Conservation (phyloP, 2,888 invertebrate species). For the Himalopsyche japonica region DNA sequence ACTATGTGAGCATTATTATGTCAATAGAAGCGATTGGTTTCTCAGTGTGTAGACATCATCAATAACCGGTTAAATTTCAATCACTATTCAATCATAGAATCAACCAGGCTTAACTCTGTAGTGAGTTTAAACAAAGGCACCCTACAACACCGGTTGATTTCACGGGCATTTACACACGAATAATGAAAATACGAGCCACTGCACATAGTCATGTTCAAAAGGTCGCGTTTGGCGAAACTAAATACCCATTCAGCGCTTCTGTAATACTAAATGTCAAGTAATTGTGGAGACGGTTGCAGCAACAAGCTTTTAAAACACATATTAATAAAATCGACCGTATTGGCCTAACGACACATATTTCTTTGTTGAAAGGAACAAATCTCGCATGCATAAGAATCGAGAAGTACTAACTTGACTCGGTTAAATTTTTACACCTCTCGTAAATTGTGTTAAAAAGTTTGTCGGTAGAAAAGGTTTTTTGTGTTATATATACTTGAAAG, state of each 20-base stretch:
- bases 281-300: not conserved
- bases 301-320: not conserved
- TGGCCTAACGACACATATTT: not conserved
- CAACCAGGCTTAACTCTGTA: not conserved
- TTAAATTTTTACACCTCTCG: too few species aligned
- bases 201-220: constrained; percentile 10
- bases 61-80: not conserved
- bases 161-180: constrained; percentile 17
- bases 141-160: constrained; percentile 20
- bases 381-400: too few species aligned
- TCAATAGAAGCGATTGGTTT: too few species aligned
- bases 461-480: too few species aligned
- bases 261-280: constrained; percentile 26
- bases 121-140: not conserved
- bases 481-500: too few species aligned
- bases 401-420: too few species aligned
- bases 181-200: constrained; percentile 11
- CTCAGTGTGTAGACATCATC: too few species aligned
- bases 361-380: not conserved
- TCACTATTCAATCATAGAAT: not conserved
- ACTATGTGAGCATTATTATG: too few species aligned
- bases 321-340: not conserved
- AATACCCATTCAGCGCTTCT: not conserved
- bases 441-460: too few species aligned
- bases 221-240: constrained; percentile 12